Conservation (phyloP, 2,888 invertebrate species). For the Podotricha telesiphe region DNA sequence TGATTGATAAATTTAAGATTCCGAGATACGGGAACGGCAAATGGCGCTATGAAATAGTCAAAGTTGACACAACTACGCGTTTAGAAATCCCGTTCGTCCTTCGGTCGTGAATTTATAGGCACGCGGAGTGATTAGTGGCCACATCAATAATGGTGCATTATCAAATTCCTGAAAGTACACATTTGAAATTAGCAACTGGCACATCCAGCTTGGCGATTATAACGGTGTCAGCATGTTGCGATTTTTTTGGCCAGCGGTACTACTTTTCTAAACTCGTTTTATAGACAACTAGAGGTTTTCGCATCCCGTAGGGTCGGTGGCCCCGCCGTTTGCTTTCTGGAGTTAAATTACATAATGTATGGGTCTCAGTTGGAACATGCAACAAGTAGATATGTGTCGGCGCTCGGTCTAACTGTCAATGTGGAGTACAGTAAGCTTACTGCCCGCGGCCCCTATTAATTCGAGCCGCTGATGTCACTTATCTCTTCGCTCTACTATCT, state of each 20-base stretch:
- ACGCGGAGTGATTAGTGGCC: conserved; percentile 74
- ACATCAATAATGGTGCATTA: conserved; percentile 77
- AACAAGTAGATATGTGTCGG: conserved; percentile 84
- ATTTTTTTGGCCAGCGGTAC: conserved; percentile 85
- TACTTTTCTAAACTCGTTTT: conserved; percentile 84
- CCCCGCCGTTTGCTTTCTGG: conserved; percentile 79
- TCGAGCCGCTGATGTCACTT: conserved; percentile 84
- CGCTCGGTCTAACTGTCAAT: conserved; percentile 83
- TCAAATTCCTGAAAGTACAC: conserved; percentile 71
- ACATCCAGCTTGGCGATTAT: conserved; percentile 84
- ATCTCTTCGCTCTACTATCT: conserved; percentile 82
- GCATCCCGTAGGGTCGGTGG: conserved; percentile 83
- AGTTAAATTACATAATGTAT: conserved; percentile 84
- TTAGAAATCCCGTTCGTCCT: conserved; percentile 76
- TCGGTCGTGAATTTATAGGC: conserved; percentile 69
- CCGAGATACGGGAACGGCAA: conserved; percentile 80
- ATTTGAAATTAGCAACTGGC: conserved; percentile 79
- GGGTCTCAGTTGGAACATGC: conserved; percentile 79
- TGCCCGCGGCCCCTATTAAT: conserved; percentile 83
- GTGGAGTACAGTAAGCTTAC: conserved; percentile 82
- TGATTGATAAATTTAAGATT: conserved; percentile 75
- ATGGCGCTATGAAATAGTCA: conserved; percentile 83
- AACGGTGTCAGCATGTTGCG: conserved; percentile 85
- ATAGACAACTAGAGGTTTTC: conserved; percentile 83
- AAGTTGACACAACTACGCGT: conserved; percentile 84